Percentiles rank a stretch among this genome's conserved stretches.
Conservation (phyloP, 2,113 vertebrate genomes). For the Ciconia boyciana region DNA sequence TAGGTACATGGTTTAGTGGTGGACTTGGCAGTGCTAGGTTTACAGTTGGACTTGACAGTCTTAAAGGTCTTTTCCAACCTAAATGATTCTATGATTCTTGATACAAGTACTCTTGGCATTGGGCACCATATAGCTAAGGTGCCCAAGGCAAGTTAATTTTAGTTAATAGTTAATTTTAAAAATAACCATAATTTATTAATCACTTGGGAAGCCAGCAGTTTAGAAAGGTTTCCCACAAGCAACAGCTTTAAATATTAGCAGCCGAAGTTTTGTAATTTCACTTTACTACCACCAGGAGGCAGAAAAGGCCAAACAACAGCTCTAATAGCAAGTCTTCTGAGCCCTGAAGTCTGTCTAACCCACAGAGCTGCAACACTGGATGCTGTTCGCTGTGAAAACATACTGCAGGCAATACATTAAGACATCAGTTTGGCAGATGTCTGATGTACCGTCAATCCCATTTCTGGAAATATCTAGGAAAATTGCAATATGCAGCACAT, state of each 20-base stretch:
- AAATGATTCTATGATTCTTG: neutral
- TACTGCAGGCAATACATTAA: neutral
- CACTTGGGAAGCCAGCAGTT: neutral
- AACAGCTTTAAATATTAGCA: neutral
- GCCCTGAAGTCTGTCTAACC: neutral
- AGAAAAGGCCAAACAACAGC: neutral
- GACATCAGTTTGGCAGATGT: neutral
- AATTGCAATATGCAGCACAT: neutral
- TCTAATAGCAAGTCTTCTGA: accelerated
- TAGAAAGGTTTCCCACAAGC: neutral
- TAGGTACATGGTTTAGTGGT: neutral
- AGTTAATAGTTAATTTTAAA: neutral
- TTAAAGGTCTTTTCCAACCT: neutral
- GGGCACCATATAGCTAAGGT: neutral
- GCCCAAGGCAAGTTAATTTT: neutral
- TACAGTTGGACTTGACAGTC: neutral
- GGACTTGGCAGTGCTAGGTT: neutral
- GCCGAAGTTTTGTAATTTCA: neutral
- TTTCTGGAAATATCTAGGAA: neutral
- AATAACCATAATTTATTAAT: neutral
- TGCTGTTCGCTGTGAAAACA: neutral
- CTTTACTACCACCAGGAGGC: neutral
- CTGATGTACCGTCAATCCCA: neutral
- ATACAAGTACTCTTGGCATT: neutral
- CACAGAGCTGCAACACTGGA: accelerated